These are phyloP conservation scores for Sphyrna mokarran DNA, from an alignment of 2,113 vertebrate species.

Conservation along the genomic window DNA sequence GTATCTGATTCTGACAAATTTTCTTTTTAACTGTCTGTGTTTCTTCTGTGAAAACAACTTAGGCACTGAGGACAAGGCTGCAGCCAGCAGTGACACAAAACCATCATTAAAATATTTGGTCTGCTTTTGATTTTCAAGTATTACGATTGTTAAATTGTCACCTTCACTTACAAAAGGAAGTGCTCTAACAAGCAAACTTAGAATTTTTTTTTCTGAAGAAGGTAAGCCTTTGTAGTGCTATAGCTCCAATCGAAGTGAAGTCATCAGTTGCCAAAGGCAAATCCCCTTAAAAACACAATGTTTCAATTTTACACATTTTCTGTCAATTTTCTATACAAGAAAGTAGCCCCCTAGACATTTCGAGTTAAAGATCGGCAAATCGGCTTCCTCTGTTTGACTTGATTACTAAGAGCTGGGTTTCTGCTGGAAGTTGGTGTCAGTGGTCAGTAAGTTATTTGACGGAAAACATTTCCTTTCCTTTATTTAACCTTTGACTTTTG, in stretches of 20 bases:
- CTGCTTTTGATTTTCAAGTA: conserved; percentile 66
- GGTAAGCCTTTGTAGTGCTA: conserved; percentile 65
- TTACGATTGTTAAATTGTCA: conserved; percentile 81
- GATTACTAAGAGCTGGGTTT: conserved; percentile 58
- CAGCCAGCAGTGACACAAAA: conserved; percentile 38
- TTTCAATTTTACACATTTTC: conserved; percentile 67
- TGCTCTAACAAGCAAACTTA: conserved; percentile 68
- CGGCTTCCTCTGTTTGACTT: conserved; percentile 68
- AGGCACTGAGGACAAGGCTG: neutral
- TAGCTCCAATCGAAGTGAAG: conserved; percentile 54
- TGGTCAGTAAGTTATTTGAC: conserved; percentile 65
- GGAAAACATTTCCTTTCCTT: conserved; percentile 75
- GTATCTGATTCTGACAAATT: neutral
- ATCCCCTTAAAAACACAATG: conserved; percentile 59
- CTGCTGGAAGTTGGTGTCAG: conserved; percentile 62
- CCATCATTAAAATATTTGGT: conserved; percentile 61
- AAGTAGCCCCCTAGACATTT: conserved; percentile 58
- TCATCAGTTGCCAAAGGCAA: conserved; percentile 60
- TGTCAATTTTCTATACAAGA: conserved; percentile 62
- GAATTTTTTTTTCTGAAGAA: conserved; percentile 58
- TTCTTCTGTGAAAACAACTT: conserved; percentile 9
- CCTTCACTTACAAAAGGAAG: conserved; percentile 73
- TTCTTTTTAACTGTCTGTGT: neutral
- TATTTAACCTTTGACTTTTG: conserved; percentile 81
- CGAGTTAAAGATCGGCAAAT: conserved; percentile 57